These are phyloP conservation scores for Papilio elwesi DNA, from an alignment of 2,888 invertebrate genomes.

Conservation along the genomic window DNA sequence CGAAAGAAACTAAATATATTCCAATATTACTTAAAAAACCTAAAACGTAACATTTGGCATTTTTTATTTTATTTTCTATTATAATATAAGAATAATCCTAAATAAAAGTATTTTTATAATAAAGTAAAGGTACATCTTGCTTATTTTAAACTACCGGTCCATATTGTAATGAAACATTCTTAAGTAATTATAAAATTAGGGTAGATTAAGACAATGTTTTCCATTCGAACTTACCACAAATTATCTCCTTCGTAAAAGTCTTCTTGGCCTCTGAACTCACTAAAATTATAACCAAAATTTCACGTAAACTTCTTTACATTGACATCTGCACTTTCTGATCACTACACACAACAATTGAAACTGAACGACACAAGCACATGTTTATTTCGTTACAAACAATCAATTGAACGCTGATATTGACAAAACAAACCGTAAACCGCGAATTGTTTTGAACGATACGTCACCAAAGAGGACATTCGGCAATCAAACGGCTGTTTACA, in stretches of 20 bases:
- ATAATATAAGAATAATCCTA: not conserved
- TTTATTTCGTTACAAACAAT: constrained; percentile 44
- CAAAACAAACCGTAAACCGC: constrained; percentile 71
- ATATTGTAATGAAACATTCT: not conserved
- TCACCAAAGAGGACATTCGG: constrained; percentile 61
- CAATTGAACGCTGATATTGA: constrained; percentile 62
- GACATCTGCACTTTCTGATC: constrained; percentile 51
- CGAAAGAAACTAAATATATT: constrained; percentile 12
- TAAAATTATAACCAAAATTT: constrained; percentile 44
- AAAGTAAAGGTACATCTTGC: not conserved
- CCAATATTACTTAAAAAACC: constrained; percentile 29
- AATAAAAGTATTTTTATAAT: constrained; percentile 9
- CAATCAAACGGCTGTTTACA: constrained; percentile 67
- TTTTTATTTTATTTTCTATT: not conserved
- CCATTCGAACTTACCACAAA: constrained; percentile 24
- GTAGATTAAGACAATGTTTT: not conserved
- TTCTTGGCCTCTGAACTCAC: constrained; percentile 47
- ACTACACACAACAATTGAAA: constrained; percentile 50
- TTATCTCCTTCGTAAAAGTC: not conserved
- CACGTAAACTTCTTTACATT: constrained; percentile 27
- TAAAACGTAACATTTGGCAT: not conserved
- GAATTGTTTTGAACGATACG: constrained; percentile 68
- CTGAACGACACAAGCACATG: constrained; percentile 41
- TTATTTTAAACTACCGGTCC: constrained; percentile 18
- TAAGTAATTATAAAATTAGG: not conserved